Evolutionary conservation across 2,888 invertebrate species (phyloP), one percentile per base, ranked within the genome.

Genomic region (Hirtodrosophila histrioides): DNA sequence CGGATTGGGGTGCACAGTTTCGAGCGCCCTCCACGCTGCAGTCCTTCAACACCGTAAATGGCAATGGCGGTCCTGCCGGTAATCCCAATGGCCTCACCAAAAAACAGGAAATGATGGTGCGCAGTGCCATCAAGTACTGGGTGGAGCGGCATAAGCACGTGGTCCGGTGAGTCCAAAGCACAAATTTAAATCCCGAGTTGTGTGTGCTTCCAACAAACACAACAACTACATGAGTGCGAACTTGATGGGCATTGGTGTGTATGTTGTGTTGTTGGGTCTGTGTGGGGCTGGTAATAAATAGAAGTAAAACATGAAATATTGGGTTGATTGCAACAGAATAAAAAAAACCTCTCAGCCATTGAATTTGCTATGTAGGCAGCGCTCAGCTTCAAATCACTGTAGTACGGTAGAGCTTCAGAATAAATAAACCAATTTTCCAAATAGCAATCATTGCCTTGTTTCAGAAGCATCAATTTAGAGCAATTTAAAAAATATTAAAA

Each of bases 121-220:
- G 97, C 74, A 96, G 96, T 33, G 96, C 97, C 12, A 97, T 97
- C 83, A 97, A 96, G 86, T 97, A 97, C 88, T 97, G 97, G 97
- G 97, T 97, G 29, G 97, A 97, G 88, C 92, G 97, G 37, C 97
- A 97, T 89, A 97, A 97, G 91, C 97, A 97, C 88, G 95, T 97
- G 54, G 97, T 97, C 41, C 95, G 96, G 97, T 96, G 89, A 92
- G 92, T 76, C 24, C 17, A 44, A 33, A 12, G 24, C 29, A 31
- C 31, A 46, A 53, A 58, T 67, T 41, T 27, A 62, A 49, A 44
- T 33, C 9, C 9, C 45, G 33, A 53, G 50, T 57, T 63, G 33
- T 27, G 17, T 27, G 60, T 33, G 12, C 46, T 29, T 23, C 33
- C 39, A 36, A 33, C 37, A 49, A 11, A 29, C 36, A 9, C 17